A percentile compares a stretch with the other conserved stretches of the same genome.
These are phyloP conservation scores for Lacerta bilineata DNA, from an alignment of 2,797 vertebrate genomes.

Conservation along the genomic window DNA sequence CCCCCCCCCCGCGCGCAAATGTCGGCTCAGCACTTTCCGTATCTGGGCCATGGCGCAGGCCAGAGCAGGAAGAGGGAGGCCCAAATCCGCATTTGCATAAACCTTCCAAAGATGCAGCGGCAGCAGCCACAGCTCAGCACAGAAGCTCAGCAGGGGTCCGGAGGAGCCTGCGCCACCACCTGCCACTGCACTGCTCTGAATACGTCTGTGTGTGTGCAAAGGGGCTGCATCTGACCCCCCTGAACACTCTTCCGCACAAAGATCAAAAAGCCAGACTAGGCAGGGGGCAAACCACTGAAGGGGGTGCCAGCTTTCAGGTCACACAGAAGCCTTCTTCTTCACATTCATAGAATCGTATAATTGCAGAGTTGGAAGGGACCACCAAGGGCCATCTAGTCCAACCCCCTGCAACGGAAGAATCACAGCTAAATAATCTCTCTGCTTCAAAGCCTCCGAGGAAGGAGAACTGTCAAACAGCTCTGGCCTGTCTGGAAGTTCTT, in stretches of 20 bases:
- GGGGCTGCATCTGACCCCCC: not conserved
- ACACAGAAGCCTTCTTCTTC: not conserved
- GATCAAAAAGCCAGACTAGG: not conserved
- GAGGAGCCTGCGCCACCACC: not conserved
- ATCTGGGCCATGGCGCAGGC: conserved; percentile 68
- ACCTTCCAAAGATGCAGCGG: conserved; percentile 44
- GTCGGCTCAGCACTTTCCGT: conserved; percentile 69
- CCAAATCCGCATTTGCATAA: conserved; percentile 62
- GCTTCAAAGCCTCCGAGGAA: too few relatives aligned
- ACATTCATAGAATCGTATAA: too few relatives aligned
- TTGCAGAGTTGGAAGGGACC: too few relatives aligned
- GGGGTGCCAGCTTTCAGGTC: not conserved
- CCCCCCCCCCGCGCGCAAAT: conserved; percentile 35
- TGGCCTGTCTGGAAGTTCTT: too few relatives aligned
- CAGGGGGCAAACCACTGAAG: not conserved
- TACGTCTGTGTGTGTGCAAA: not conserved
- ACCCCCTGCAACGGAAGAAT: too few relatives aligned
- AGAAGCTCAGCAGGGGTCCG: not conserved
- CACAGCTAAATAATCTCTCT: too few relatives aligned
- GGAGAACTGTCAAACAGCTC: too few relatives aligned
- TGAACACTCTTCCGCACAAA: not conserved
- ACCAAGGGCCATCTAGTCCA: too few relatives aligned
- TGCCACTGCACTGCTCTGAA: not conserved
- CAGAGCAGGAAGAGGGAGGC: conserved; percentile 32
- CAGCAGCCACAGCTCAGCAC: not conserved